Conservation (phyloP, 2,113 vertebrate species). For the Laterallus jamaicensis region DNA sequence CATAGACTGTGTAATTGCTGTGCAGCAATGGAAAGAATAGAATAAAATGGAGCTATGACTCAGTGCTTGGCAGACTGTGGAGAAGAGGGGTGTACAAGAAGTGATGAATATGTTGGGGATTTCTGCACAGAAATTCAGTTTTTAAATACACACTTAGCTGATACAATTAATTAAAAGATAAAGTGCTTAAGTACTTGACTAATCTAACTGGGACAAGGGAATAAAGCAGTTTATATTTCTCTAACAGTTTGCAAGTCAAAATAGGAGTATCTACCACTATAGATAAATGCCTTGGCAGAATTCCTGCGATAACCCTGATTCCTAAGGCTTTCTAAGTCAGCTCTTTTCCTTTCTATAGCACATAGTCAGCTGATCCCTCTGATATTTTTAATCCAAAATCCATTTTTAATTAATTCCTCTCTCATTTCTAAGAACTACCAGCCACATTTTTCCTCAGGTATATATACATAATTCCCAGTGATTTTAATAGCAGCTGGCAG, state of each 20-base stretch:
- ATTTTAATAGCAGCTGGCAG: neutral
- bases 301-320: constrained; percentile 27
- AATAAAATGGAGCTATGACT: constrained; percentile 70
- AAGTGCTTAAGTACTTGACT: constrained; percentile 36
- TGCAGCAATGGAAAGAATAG: constrained; percentile 63
- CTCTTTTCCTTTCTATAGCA: constrained; percentile 12
- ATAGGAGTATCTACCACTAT: neutral
- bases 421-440: neutral
- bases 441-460: neutral
- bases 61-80: constrained; percentile 60
- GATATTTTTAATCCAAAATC: constrained; percentile 30
- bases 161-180: constrained; percentile 72
- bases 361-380: neutral
- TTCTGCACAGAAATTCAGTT: constrained; percentile 43
- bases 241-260: constrained; percentile 27
- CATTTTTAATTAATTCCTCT: constrained; percentile 24
- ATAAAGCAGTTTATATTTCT: constrained; percentile 44
- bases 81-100: constrained; percentile 31
- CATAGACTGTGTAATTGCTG: constrained; percentile 56
- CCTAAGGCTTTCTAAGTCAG: constrained; percentile 20
- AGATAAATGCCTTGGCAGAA: constrained; percentile 24
- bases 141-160: constrained; percentile 57
- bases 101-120: constrained; percentile 43
- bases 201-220: constrained; percentile 38
- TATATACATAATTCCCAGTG: neutral